These are phyloP conservation scores for Brachionus angularis DNA, from an alignment of 1,140 invertebrate genomes.

Conservation along the genomic window DNA sequence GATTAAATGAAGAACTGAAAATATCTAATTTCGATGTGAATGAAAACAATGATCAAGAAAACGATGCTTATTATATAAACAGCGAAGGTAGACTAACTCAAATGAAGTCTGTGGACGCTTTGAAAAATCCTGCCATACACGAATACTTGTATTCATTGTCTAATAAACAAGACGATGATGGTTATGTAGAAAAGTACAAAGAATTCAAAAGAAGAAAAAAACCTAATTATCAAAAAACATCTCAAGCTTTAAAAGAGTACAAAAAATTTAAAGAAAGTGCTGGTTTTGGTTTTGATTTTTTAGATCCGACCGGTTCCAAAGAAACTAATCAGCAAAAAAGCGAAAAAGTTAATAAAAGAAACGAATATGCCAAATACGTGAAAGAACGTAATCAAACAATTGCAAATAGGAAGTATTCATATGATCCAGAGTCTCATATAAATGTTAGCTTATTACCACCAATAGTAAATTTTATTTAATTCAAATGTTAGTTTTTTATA, in stretches of 20 bases:
- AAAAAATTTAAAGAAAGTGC: conserved; percentile 37
- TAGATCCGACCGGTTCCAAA: conserved; percentile 14
- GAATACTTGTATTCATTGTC: conserved; percentile 25
- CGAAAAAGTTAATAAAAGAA: conserved; percentile 24
- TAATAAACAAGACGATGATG: not conserved
- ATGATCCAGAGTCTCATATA: conserved; percentile 9
- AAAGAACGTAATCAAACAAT: conserved; percentile 4
- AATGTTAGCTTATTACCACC: not conserved
- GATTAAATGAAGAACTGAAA: too few species aligned
- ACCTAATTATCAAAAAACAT: not conserved
- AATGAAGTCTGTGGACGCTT: not conserved
- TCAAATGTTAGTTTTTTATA: too few species aligned
- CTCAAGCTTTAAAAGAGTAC: conserved; percentile 7
- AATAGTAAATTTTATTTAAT: too few species aligned
- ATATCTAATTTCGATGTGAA: not conserved
- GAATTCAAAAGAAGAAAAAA: conserved; percentile 12
- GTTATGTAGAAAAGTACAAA: conserved; percentile 35
- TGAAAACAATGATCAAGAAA: not conserved
- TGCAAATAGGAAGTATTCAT: conserved; percentile 1
- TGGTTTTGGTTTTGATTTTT: conserved; percentile 28
- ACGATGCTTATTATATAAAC: not conserved
- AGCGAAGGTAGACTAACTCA: not conserved
- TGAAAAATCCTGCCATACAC: conserved; percentile 19
- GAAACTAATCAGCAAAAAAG: not conserved
- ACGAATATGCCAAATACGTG: conserved; percentile 12